These are phyloP conservation scores for Polydrusus pterygomalis DNA, from an alignment of 2,888 invertebrate species.

Conservation along the genomic window DNA sequence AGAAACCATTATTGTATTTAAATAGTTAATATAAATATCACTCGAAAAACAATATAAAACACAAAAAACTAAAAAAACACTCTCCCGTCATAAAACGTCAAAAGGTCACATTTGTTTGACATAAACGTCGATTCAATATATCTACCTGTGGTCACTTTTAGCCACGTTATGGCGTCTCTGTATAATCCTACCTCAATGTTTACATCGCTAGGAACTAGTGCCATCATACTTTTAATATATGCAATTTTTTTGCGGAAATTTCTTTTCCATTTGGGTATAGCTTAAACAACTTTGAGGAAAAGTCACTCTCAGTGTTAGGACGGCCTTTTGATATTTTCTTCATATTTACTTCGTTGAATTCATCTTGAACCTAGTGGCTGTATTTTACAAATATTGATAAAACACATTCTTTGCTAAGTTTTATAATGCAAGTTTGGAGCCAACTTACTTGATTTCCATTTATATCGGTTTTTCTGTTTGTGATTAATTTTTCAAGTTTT, in stretches of 20 bases:
- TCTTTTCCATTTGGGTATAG: neutral
- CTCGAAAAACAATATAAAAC: too few relatives aligned
- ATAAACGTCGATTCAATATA: too few relatives aligned
- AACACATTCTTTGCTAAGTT: neutral
- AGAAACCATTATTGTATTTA: too few relatives aligned
- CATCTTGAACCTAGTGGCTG: neutral
- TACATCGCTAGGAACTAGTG: neutral
- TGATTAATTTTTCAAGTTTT: slow-evolving; percentile 1
- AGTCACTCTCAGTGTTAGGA: neutral
- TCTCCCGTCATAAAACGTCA: too few relatives aligned
- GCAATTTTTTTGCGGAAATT: neutral
- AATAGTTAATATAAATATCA: too few relatives aligned
- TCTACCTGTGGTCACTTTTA: too few relatives aligned
- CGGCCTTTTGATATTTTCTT: neutral
- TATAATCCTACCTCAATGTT: too few relatives aligned
- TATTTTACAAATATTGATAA: neutral
- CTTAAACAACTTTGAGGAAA: too few relatives aligned
- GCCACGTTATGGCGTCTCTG: too few relatives aligned
- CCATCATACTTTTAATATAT: neutral
- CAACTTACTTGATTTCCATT: neutral
- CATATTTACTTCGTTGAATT: neutral
- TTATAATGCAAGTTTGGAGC: neutral
- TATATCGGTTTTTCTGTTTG: slow-evolving; percentile 2
- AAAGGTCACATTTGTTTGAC: too few relatives aligned
- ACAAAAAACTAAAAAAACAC: too few relatives aligned